These are phyloP conservation scores for Hypercompe scribonia DNA, from an alignment of 2,888 invertebrate species.

Conservation along the genomic window DNA sequence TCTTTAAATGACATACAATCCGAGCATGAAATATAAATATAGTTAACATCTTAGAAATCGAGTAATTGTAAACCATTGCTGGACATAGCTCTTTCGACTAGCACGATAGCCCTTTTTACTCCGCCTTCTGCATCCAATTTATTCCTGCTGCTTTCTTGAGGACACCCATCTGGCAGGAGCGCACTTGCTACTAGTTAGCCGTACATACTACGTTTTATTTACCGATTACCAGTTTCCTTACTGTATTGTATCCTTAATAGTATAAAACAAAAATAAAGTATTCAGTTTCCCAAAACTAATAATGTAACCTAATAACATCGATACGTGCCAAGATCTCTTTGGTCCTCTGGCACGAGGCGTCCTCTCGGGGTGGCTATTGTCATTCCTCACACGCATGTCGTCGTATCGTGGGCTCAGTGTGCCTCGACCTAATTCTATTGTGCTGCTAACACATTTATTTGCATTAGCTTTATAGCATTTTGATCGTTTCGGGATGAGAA, in stretches of 20 bases:
- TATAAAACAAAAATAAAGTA: background rate
- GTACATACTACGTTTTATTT: background rate
- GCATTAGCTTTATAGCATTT: slow-evolving; percentile 43
- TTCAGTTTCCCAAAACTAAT: background rate
- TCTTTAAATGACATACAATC: no score
- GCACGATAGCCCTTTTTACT: no score
- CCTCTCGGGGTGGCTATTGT: slow-evolving; percentile 5
- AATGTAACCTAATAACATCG: slow-evolving; percentile 5
- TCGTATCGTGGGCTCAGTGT: slow-evolving; percentile 1
- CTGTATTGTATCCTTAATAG: background rate
- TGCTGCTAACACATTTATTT: slow-evolving; percentile 43
- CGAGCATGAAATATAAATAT: no score
- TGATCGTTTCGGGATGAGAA: slow-evolving; percentile 13
- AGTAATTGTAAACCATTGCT: background rate
- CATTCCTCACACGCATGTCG: slow-evolving; percentile 8
- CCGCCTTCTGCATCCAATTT: no score
- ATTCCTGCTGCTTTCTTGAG: no score
- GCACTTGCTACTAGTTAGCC: no score
- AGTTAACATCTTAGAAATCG: no score
- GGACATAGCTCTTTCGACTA: no score
- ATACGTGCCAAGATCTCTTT: slow-evolving; percentile 1
- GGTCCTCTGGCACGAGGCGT: background rate
- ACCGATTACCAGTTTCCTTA: background rate
- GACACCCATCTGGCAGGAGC: no score
- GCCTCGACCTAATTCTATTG: slow-evolving; percentile 39